Evolutionary conservation across 1,140 invertebrate species (phyloP).

Genomic region (Platyscapa corneri): DNA sequence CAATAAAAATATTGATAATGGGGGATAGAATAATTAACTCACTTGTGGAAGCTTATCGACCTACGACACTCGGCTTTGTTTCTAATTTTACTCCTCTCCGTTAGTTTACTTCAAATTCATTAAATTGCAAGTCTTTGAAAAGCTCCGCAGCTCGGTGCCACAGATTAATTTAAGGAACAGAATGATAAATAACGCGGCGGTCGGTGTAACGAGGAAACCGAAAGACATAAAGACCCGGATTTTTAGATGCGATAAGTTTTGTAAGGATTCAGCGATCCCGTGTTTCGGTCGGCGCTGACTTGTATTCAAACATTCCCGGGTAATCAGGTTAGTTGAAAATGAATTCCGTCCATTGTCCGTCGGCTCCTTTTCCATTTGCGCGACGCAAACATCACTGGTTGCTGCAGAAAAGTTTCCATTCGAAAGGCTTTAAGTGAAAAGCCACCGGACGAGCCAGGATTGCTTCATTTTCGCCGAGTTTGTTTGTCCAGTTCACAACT

Average conservation of each 20-base stretch:
- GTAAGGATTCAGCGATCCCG: slow-evolving; percentile 18
- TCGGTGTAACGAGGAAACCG: too few relatives aligned
- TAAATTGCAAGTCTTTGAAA: too few relatives aligned
- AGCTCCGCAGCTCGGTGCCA: too few relatives aligned
- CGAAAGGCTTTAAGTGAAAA: neutral
- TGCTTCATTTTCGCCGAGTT: slow-evolving; percentile 2
- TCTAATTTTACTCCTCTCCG: too few relatives aligned
- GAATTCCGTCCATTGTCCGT: neutral
- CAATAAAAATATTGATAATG: too few relatives aligned
- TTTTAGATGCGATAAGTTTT: slow-evolving; percentile 1
- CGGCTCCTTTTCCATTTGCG: neutral
- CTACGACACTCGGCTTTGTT: too few relatives aligned
- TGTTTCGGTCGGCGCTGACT: neutral
- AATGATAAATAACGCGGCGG: too few relatives aligned
- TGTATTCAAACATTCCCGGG: neutral
- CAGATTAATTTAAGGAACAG: too few relatives aligned
- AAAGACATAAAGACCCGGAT: neutral
- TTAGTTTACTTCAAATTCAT: too few relatives aligned
- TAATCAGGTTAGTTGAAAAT: slow-evolving; percentile 44
- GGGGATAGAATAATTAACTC: too few relatives aligned
- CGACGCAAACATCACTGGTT: neutral
- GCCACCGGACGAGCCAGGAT: neutral
- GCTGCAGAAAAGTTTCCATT: neutral
- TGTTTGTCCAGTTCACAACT: slow-evolving; percentile 6
- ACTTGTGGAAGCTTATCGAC: too few relatives aligned